phyloP scores from a whole-genome alignment of 2,888 invertebrate species.

The Idaea straminata region DNA sequence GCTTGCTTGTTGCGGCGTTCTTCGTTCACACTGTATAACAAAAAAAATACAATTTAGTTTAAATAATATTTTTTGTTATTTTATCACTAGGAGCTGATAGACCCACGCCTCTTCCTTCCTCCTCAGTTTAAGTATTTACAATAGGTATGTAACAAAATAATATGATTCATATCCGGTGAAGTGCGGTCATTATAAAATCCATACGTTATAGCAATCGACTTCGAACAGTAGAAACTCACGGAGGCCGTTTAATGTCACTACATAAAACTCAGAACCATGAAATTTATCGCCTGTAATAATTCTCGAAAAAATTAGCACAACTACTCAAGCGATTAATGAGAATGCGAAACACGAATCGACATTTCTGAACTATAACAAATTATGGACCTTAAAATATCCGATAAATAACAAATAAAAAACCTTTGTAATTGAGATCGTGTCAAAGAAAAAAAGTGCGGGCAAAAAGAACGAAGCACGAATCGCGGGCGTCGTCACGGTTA shows the following conservation, averaged over 20 bases:
- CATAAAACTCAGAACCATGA: constrained; percentile 65
- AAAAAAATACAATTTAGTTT: constrained; percentile 12
- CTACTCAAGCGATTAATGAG: constrained; percentile 75
- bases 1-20: constrained; percentile 71
- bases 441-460: constrained; percentile 58
- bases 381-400: constrained; percentile 67
- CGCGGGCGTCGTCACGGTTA: constrained; percentile 54
- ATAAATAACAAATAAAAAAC: constrained; percentile 58
- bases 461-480: constrained; percentile 55
- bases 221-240: constrained; percentile 46
- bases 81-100: background rate
- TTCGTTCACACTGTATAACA: constrained; percentile 69
- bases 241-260: constrained; percentile 56
- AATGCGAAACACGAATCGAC: constrained; percentile 69
- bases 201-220: constrained; percentile 56
- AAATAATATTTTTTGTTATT: background rate
- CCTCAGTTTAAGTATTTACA: background rate
- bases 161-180: constrained; percentile 3
- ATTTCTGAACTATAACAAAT: constrained; percentile 64
- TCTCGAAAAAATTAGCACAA: constrained; percentile 73
- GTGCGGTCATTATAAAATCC: constrained; percentile 48
- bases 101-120: background rate
- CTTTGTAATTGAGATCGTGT: constrained; percentile 60
- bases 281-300: constrained; percentile 66
- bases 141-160: constrained; percentile 7